These are phyloP conservation scores for Rhyacophila brunnea DNA, from an alignment of 1,140 invertebrate genomes.

Conservation along the genomic window DNA sequence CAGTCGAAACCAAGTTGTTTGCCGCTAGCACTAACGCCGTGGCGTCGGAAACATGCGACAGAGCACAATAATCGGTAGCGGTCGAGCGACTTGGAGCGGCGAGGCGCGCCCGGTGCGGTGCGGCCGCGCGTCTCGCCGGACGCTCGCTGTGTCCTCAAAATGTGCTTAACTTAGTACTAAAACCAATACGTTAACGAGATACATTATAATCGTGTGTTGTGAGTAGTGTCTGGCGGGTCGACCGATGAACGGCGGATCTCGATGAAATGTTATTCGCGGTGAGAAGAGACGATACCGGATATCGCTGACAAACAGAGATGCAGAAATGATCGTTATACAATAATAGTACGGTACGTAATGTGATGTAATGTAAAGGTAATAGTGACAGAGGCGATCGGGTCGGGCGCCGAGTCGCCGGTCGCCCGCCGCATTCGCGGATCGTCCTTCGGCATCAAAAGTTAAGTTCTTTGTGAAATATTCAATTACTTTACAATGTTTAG, in stretches of 20 bases:
- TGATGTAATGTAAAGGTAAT: constrained; percentile 5
- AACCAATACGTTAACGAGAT: constrained; percentile 26
- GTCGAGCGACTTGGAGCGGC: not conserved
- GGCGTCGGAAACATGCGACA: constrained; percentile 4
- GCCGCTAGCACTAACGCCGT: not conserved
- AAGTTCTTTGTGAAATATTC: constrained; percentile 21
- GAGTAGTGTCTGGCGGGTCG: constrained; percentile 24
- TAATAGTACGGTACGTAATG: constrained; percentile 28
- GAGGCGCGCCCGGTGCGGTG: not conserved
- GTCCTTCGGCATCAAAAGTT: constrained; percentile 19
- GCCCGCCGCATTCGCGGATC: not conserved
- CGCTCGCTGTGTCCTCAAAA: not conserved
- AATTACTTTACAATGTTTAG: constrained; percentile 32
- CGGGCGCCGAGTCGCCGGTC: not conserved
- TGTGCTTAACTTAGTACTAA: constrained; percentile 27
- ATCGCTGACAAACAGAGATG: constrained; percentile 21
- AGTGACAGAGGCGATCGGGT: constrained; percentile 15
- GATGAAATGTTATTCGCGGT: constrained; percentile 2
- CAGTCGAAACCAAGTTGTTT: too few relatives aligned
- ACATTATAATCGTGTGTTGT: constrained; percentile 25
- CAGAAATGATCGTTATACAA: constrained; percentile 28
- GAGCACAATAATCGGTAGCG: constrained; percentile 4
- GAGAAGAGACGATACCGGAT: constrained; percentile 24
- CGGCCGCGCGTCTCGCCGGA: not conserved
- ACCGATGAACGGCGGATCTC: not conserved